Evolutionary conservation across 2,113 vertebrate genomes (phyloP), one percentile per base, ranked within the genome.

Genomic region (Hyla sarda): DNA sequence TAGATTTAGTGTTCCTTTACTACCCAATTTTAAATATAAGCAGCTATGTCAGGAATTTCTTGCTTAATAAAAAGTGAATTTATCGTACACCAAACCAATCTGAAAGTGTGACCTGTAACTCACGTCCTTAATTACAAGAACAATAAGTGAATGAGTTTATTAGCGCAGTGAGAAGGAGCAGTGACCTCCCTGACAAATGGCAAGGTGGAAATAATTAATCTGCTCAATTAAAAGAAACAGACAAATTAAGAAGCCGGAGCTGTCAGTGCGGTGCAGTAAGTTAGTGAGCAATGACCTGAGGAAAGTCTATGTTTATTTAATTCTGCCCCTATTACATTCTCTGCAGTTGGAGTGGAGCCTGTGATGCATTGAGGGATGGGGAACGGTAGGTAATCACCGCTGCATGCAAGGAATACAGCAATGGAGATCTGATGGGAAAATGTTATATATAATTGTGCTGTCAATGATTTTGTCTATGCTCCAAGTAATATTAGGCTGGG

Each of bases 191-290:
- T 95, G 93, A 91, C 94, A 95, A 93, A 90, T 85, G 89, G 87
- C 92, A 93, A 94, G 92, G 93, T 93, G 90, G 91, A 93, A 94
- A 93, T 94, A 95, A 95, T 95, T 93, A 93, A 95, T 95, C 91
- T 93, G 90, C 89, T 91, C 92, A 93, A 93, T 92, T 93, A 93
- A 90, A 94, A 88, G 91, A 90, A 93, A 90, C 82, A 83, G 91
- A 90, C 92, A 90, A 92, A 94, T 95, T 92, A 92, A 93, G 93
- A 92, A 87, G 86, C 85, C 91, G 21, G 88, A 91, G 67, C 25
- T 83, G 88, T 92, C 88, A 86, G 87, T 78, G 90, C 85, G 89
- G 79, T 81, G 52, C 50, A 77, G 84, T 89, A 89, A 90, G 86
- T 88, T 88, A 91, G 82, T 80, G 83, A 89, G 47, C 87, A 83